Evolutionary conservation across 2,888 invertebrate species (phyloP), one percentile per base, ranked within the genome.

Genomic region (Macaria notata): DNA sequence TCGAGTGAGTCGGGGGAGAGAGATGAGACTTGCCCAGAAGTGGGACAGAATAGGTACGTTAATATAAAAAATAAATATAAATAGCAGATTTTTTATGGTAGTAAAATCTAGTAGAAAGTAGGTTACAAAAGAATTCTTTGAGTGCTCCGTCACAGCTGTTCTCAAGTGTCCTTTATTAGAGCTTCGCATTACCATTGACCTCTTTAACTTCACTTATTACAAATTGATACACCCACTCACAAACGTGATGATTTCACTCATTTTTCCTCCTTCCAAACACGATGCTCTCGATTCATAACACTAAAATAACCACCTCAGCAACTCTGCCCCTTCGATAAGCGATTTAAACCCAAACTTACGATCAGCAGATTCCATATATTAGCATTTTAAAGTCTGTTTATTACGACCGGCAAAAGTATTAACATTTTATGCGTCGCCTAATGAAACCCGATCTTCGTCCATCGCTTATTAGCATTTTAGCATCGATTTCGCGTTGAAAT

Each of bases 391-490:
- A 61, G 70, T 68, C 73, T 73, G 76, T 74, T 79, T 78, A 77
- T 76, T 75, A 61, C 62, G 65, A 63, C 63, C 63, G 65, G 62
- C 64, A 65, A 50, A 68, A 69, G 68, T 75, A 73, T 73, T 66
- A 67, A 62, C 66, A 65, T 71, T 78, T 76, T 73, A 72, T 75
- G 61, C 63, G 65, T 64, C 68, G 68, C 66, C 75, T 73, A 79
- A 81, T 79, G 79, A 76, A 83, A 82, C 75, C 67, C 70, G 79
- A 78, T 31, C 30, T 43, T 30, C 68, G 66, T 70, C 70, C 64
- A 66, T 61, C 69, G 66, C 68, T 72, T 71, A 75, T 79, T 78
- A 78, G 76, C 76, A 81, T 81, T 80, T 81, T 78, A 79, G 76
- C 80, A 78, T 74, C 73, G 67, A 69, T 76, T 61, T 78, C 71